Base-by-base conservation (phyloP, 2,113 vertebrate genomes). In the Hemichromis elongatus region DNA sequence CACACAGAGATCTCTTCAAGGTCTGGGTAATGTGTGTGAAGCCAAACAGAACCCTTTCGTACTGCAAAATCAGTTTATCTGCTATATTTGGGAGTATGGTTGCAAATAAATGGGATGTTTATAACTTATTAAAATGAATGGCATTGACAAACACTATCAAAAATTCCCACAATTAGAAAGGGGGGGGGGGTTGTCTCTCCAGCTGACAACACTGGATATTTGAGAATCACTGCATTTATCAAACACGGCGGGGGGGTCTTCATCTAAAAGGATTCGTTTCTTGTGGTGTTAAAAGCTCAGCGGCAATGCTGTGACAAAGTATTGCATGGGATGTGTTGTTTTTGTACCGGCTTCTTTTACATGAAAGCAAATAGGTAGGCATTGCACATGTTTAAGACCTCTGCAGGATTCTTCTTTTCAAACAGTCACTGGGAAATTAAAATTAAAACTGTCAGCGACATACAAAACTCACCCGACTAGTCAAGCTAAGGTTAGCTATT, bases 1-100 rank as follows among this genome's bases (percentile, higher is more conserved):
- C 50, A 83, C 59, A 82, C 53, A 79, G 81, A 82, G 77, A 90
- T 91, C 78, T 86, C 87, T 90, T 50, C 42, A 61, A 89, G 83
- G 88, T 89, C 70, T 77, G 53, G 63, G 61, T 88, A 61, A 79
- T 79, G 85, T 84, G 84, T 86, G 70, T 54, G 84, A 90, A 81
- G 59, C 78, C 85, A 87, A 85, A 33, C 35, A 77, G 24, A 79
- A 53, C 66, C 80, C 59, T 90, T 82, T 83, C 57, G 26, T 37
- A 19, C 40, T 75, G 61, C 47, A 54, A 50, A 84, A 87, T 56
- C 4, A 24, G n/a, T 80, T 77, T 24, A 54, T 57, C 54, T 47
- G 42, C 13, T 50, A n/a, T 56, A 47, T 1, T 14, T 19, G 37
- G 24, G 59, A 66, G 26, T 4, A 28, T 5, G 28, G 8, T 21